Evolutionary conservation across 1,140 invertebrate species (phyloP), one percentile per base, ranked within the genome.

Genomic region (Phymorhynchus buccinoides): DNA sequence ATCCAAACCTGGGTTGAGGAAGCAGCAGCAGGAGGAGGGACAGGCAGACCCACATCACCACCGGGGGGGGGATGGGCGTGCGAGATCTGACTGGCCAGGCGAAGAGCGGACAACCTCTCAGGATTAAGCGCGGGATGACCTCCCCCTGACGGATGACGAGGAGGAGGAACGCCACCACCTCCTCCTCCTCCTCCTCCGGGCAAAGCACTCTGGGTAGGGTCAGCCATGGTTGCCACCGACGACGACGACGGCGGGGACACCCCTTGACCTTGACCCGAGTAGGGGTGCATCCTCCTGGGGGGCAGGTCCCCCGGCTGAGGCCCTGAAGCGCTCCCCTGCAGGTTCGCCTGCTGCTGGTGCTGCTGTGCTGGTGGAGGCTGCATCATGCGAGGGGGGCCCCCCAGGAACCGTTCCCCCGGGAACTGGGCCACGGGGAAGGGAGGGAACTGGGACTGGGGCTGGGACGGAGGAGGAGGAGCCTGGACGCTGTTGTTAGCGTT

Each of bases 81-180:
- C 0, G 75, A 77, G 78, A 73, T 81, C 81, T 80, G 84, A 66
- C 77, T 86, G 32, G 77, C 83, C 78, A 84, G 84, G 27, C 41
- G 85, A 0, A 75, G 79, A 22, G 84, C 82, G 9, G 83, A 80
- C 82, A 84, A 44, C 78, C 37, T 52, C 42, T 79, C 84, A 77
- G 41, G 66, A 27, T 75, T 81, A 32, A 82, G 77, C 62, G 62
- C 22, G n/a, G 77, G 42, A 44, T 78, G 75, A 41, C 75, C 6
- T 27, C 6, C 35, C 16, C 75, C 41, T 12, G 75, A 22, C 9
- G 66, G 12, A 22, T 2, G 71, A 14, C 71, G 71, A 3, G 37
- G 32, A n/a, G n/a, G n/a, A n/a, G n/a, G n/a, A n/a, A n/a, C n/a
- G n/a, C n/a, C n/a, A n/a, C n/a, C n/a, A n/a, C n/a, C n/a, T n/a